Base-by-base conservation (phyloP, 2,113 vertebrate species). In the Myrmecophaga tridactyla region DNA sequence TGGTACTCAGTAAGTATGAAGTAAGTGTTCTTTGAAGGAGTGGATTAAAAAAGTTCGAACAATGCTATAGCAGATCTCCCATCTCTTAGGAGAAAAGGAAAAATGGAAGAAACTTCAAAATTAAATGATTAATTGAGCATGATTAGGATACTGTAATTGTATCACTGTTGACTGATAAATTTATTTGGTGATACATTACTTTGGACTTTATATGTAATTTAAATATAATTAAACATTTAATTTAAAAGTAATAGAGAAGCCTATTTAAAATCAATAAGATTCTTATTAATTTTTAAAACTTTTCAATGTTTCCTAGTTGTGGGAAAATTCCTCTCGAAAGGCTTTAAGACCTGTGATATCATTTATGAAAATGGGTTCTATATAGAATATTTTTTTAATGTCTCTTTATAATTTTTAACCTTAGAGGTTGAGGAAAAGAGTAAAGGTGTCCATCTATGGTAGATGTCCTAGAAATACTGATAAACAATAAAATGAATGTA, bases 31-130 rank as follows among this genome's bases (percentile, higher is more conserved):
- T 34, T 86, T 95, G 29, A 89, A 89, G 51, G 46, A 80, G 69
- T 80, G 9, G 95, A 85, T 82, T 93, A 96, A 56, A 14, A 60
- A n/a, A 81, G 36, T 73, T 39, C 76, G 81, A 72, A n/a, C 43
- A 77, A n/a, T 70, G 53, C 11, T 58, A 77, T 4, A 34, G 8
- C 6, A 84, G 7, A 48, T 25, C 41, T 65, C 89, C 48, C 14
- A 78, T 58, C 56, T 88, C 41, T 48, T 76, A 46, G 73, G 76
- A 93, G 93, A 89, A 63, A 1, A 63, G 27, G 43, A 65, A 88
- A 81, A 88, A 75, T 75, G 7, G 58, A 91, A 93, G 27, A 43
- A 39, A 9, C 34, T 94, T 80, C 58, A 94, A 92, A 70, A 84
- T 8, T 86, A 77, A 92, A 80, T 9, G 8, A 8, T 75, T 90